These are phyloP conservation scores for Drosophila yooni DNA, from an alignment of 2,888 invertebrate genomes.

Conservation along the genomic window DNA sequence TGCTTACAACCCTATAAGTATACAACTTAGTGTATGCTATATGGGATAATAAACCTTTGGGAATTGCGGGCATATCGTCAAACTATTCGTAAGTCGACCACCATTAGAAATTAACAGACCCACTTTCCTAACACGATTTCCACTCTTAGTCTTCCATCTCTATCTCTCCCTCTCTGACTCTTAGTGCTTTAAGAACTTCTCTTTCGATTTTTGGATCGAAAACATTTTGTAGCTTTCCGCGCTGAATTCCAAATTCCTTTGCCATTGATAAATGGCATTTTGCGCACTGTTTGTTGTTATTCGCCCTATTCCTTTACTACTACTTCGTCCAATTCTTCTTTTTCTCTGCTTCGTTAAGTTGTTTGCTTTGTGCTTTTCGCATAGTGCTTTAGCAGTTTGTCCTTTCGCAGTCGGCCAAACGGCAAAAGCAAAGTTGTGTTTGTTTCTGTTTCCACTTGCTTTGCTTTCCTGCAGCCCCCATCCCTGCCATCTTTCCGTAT, in stretches of 20 bases:
- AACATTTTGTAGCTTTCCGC: conserved; percentile 63
- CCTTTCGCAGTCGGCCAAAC: conserved; percentile 60
- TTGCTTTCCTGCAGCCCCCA: conserved; percentile 28
- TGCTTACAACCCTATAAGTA: conserved; percentile 3
- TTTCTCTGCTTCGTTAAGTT: conserved; percentile 18
- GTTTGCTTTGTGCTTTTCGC: conserved; percentile 64
- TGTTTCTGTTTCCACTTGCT: conserved; percentile 59
- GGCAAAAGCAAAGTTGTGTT: conserved; percentile 63
- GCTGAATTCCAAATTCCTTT: conserved; percentile 66
- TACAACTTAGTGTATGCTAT: too few relatives aligned
- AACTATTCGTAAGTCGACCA: not conserved
- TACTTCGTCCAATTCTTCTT: conserved; percentile 30
- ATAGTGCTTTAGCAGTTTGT: conserved; percentile 60
- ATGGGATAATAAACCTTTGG: not conserved
- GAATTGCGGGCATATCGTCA: not conserved
- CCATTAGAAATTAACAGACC: conserved; percentile 11
- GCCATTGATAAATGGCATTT: conserved; percentile 75
- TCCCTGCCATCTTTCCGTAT: not conserved
- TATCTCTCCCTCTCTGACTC: not conserved
- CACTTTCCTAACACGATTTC: conserved; percentile 18
- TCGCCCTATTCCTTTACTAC: conserved; percentile 30
- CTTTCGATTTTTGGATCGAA: conserved; percentile 14
- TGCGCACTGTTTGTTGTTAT: conserved; percentile 61
- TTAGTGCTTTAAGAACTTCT: not conserved
- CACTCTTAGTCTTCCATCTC: conserved; percentile 12